Evolutionary conservation across 2,797 vertebrate genomes (phyloP), one percentile per base, ranked within the genome.

Genomic region (Syndactyla subalaris): DNA sequence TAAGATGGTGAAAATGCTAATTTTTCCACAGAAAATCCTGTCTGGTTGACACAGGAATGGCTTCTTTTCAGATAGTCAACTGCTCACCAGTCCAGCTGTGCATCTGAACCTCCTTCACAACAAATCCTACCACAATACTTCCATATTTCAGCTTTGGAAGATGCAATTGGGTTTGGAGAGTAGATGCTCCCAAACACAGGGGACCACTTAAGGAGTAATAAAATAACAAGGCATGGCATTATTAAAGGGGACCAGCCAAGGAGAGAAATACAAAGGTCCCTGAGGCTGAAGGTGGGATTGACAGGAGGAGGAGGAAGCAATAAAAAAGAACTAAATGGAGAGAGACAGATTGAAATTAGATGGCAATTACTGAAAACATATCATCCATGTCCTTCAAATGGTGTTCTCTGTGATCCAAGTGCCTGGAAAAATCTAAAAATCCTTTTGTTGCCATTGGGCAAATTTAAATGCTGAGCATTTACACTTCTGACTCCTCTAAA

Each of bases 331-430:
- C 43, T 94, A 72, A 88, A 85, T 73, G 80, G 71, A 84, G 90
- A 95, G 66, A 88, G 74, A 24, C 80, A 95, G 88, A 87, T 59
- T 79, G 88, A 93, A 95, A 89, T 92, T 76, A 92, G 83, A 79
- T 73, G 62, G 90, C 93, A 93, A 30, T 95, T 95, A 94, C 88
- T 85, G 93, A 76, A 81, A 95, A 76, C 39, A 13, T 59, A 76
- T 89, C 63, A 89, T 90, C 94, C 90, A 52, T 95, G 70, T 90
- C 94, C 77, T 86, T 90, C 80, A 79, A 36, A 90, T 51, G 43
- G 58, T 81, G 36, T 88, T 91, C 51, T 88, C 67, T 85, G 55
- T 57, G 71, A 82, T 94, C 51, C 80, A 70, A 63, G 63, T n/a
- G 66, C 46, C 65, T 89, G 74, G 59, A 89, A 90, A 88, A n/a